Evolutionary conservation across 1,140 invertebrate genomes (phyloP).

Genomic region (Hycleus cichorii): DNA sequence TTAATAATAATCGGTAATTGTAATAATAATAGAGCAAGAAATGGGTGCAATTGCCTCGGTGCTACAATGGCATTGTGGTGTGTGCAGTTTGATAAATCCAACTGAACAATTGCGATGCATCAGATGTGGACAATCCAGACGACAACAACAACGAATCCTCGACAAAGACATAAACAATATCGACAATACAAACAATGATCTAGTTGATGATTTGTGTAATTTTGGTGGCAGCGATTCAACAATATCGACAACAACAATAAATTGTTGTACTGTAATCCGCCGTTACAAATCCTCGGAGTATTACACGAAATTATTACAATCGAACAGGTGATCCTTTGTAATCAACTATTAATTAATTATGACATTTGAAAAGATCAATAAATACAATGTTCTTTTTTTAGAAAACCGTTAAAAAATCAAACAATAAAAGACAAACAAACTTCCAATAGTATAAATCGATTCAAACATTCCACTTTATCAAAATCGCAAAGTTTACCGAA

Average conservation of each 20-base stretch:
- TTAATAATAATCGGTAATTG: no score
- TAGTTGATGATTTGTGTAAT: not conserved
- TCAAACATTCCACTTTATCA: not conserved
- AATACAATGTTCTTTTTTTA: not conserved
- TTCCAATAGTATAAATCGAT: not conserved
- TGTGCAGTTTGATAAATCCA: conserved; percentile 79
- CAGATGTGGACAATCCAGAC: conserved; percentile 57
- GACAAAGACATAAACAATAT: not conserved
- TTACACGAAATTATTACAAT: no score
- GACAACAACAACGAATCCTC: conserved; percentile 19
- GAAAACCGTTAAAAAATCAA: not conserved
- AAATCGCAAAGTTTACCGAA: conserved; percentile 23
- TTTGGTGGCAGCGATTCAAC: conserved; percentile 18
- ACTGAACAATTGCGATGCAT: conserved; percentile 71
- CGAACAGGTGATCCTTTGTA: no score
- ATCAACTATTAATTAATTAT: no score
- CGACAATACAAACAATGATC: not conserved
- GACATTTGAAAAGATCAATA: no score
- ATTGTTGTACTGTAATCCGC: not conserved
- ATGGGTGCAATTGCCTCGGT: conserved; percentile 87
- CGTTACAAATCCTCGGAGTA: not conserved
- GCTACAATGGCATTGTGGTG: conserved; percentile 80
- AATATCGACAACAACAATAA: not conserved
- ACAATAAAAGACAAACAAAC: not conserved
- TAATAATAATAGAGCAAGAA: no score